Evolutionary conservation across 2,797 vertebrate genomes (phyloP).

Genomic region (Cyprinella venusta): DNA sequence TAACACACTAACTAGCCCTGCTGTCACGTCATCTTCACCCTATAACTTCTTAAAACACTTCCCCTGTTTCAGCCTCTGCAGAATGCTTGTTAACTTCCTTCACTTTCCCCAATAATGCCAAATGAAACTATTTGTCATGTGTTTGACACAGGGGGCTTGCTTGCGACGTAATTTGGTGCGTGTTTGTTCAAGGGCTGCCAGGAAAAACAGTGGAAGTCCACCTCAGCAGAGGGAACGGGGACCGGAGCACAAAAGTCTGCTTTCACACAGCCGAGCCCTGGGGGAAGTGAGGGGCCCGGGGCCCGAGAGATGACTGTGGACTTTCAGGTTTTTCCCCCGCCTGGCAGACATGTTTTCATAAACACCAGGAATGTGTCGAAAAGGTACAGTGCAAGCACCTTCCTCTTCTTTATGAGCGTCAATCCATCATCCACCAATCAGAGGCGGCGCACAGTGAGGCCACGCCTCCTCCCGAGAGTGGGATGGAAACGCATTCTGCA

Average conservation of each 20-base stretch:
- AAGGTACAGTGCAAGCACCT: slow-evolving; percentile 51
- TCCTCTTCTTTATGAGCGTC: slow-evolving; percentile 26
- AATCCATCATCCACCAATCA: slow-evolving; percentile 42
- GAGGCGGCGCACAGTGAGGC: background rate
- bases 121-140: slow-evolving; percentile 72
- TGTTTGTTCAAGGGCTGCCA: slow-evolving; percentile 76
- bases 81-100: slow-evolving; percentile 66
- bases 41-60: slow-evolving; percentile 59
- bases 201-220: slow-evolving; percentile 75
- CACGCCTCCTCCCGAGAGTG: slow-evolving; percentile 8
- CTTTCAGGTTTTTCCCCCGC: slow-evolving; percentile 70
- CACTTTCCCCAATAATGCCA: slow-evolving; percentile 72
- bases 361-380: slow-evolving; percentile 74
- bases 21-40: slow-evolving; percentile 45
- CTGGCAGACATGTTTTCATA: slow-evolving; percentile 76
- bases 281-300: slow-evolving; percentile 63
- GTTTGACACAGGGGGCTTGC: slow-evolving; percentile 68
- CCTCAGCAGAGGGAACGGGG: slow-evolving; percentile 68
- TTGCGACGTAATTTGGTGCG: slow-evolving; percentile 69
- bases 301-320: slow-evolving; percentile 71
- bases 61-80: slow-evolving; percentile 60
- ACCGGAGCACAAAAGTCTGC: slow-evolving; percentile 73
- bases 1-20: slow-evolving; percentile 30
- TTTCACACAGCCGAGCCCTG: slow-evolving; percentile 73
- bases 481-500: slow-evolving; percentile 8